Evolutionary conservation across 1,140 invertebrate species (phyloP), one percentile per base, ranked within the genome.

Genomic region (Eumeta japonica): DNA sequence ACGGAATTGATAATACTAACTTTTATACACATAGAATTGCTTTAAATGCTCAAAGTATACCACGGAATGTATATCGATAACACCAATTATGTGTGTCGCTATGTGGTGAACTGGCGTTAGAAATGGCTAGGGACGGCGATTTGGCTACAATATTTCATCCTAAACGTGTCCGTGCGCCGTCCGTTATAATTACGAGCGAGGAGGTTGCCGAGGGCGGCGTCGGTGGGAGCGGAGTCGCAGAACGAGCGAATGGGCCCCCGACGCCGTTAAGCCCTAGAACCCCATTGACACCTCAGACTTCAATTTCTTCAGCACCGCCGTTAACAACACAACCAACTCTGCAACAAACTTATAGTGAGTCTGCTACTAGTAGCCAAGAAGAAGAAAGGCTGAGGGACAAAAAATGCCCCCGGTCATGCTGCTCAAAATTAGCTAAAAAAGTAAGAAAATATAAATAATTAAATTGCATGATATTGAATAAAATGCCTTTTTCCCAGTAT

Each of bases 141-240:
- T 81, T 87, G 61, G 81, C 85, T 35, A 86, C 84, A 45, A 87
- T 87, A 52, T 87, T 87, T 58, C 86, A 87, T 70, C 85, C 86
- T 17, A 83, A 84, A 58, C 75, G 84, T 41, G 83, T 83, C 37
- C 78, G 84, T 35, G 78, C 85, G 14, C 85, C 85, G 28, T 85
- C 83, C 27, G 85, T 87, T 39, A 82, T 86, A 45, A 81, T 86
- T 40, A 86, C 84, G 2, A 84, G 82, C 41, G 84, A 86, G 43
- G 67, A 74, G 43, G 63, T 64, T 10, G 7, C 12, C 11, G 57
- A 68, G 27, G 56, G 46, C 28, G 65, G 65, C 24, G 52, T 59
- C 16, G 47, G 48, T 39, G 53, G 58, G 33, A 15, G 3, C 5
- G 17, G 4, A 7, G 63, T 62, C 42, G 58, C 43, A 2, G 66